Evolutionary conservation across 2,113 vertebrate species (phyloP).

Genomic region (Tapirus terrestris): DNA sequence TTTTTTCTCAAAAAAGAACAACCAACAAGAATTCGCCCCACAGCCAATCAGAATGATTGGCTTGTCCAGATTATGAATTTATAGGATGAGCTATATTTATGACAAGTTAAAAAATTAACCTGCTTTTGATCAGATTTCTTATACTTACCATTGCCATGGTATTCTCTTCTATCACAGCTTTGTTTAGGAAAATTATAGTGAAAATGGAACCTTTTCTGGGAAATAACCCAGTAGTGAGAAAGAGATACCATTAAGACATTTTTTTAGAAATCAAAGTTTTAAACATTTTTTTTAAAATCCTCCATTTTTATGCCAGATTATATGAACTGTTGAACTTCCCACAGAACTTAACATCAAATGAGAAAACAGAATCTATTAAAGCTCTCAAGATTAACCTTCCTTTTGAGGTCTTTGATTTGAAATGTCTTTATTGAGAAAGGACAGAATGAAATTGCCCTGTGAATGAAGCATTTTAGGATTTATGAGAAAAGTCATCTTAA

Average conservation of each 20-base stretch:
- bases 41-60: not conserved
- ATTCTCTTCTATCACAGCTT: not conserved
- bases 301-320: not conserved
- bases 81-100: not conserved
- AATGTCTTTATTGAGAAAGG: conserved; percentile 44
- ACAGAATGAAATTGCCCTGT: conserved; percentile 53
- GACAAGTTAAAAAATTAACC: not conserved
- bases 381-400: not conserved
- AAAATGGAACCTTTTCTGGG: conserved; percentile 16
- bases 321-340: not conserved
- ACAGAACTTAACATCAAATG: not conserved
- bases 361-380: not conserved
- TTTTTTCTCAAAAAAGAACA: not conserved
- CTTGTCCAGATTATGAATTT: conserved; percentile 8
- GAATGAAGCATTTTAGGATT: conserved; percentile 56
- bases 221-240: not conserved
- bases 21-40: not conserved
- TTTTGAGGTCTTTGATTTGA: conserved; percentile 38
- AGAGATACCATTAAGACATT: conserved; percentile 20
- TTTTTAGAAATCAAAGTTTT: conserved; percentile 35
- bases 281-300: not conserved
- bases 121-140: conserved; percentile 13
- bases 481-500: conserved; percentile 60
- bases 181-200: conserved; percentile 20
- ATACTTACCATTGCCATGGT: not conserved